A percentile compares a stretch with the other conserved stretches of the same genome.
Conservation (phyloP, 2,888 invertebrate species). For the Drosophila putrida region DNA sequence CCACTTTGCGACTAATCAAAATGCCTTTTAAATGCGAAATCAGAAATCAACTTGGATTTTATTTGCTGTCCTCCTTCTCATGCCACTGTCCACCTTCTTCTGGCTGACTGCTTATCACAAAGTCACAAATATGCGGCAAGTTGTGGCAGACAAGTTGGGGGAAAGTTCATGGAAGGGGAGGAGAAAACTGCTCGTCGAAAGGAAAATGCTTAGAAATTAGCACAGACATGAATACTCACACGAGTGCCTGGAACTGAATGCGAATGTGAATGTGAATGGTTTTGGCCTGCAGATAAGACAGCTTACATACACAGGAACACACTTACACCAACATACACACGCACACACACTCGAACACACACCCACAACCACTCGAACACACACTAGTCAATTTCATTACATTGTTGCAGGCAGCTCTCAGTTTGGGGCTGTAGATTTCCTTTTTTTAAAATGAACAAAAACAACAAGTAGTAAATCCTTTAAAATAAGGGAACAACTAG, state of each 20-base stretch:
- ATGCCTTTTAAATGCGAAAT: constrained; percentile 80
- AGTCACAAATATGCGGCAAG: constrained; percentile 62
- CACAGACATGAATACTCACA: constrained; percentile 76
- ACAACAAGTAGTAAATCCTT: constrained; percentile 5
- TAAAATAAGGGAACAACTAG: neutral
- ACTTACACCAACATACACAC: constrained; percentile 9
- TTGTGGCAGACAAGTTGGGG: neutral
- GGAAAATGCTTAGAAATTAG: constrained; percentile 78
- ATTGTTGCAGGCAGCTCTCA: constrained; percentile 59
- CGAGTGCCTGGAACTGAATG: constrained; percentile 49
- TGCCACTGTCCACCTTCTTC: neutral
- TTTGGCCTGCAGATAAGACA: constrained; percentile 67
- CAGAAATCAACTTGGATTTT: constrained; percentile 73
- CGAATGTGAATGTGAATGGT: constrained; percentile 28
- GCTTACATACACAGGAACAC: constrained; percentile 30
- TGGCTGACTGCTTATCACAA: constrained; percentile 44
- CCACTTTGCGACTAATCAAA: constrained; percentile 75
- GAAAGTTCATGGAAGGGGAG: constrained; percentile 11
- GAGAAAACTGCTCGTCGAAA: constrained; percentile 19
- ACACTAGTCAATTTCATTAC: constrained; percentile 75
- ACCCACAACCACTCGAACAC: constrained; percentile 6
- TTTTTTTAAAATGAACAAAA: constrained; percentile 52
- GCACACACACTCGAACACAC: constrained; percentile 4
- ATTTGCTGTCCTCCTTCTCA: constrained; percentile 19
- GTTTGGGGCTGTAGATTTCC: constrained; percentile 39